These are phyloP conservation scores for Himalopsyche tibetana DNA, from an alignment of 2,888 invertebrate species.

Conservation along the genomic window DNA sequence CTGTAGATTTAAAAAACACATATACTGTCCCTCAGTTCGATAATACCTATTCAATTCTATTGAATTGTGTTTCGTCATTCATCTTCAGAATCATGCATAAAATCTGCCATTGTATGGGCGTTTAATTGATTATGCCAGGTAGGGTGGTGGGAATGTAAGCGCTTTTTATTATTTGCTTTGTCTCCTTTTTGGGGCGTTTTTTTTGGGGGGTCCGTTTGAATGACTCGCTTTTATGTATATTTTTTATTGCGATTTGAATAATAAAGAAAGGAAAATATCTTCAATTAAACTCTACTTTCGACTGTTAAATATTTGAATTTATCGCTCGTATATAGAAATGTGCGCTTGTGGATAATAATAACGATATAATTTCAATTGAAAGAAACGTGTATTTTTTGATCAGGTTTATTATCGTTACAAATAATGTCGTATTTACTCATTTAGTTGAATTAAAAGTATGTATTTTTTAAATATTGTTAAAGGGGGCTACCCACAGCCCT, in stretches of 20 bases:
- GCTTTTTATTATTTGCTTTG: conserved; percentile 41
- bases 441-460: too few species aligned
- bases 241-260: conserved; percentile 41
- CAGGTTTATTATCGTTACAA: background rate
- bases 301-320: conserved; percentile 31
- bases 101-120: background rate
- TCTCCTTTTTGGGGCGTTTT: conserved; percentile 5
- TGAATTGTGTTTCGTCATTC: too few species aligned
- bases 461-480: too few species aligned
- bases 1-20: too few species aligned
- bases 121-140: conserved; percentile 35
- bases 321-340: conserved; percentile 33
- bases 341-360: background rate
- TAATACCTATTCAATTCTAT: too few species aligned
- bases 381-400: conserved; percentile 10
- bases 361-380: background rate
- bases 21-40: too few species aligned
- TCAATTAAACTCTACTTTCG: conserved; percentile 40
- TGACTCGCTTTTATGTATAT: conserved; percentile 38
- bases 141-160: conserved; percentile 38
- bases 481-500: too few species aligned
- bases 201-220: conserved; percentile 36
- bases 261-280: conserved; percentile 40
- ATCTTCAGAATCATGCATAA: background rate
- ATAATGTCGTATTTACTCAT: background rate